phyloP scores from a whole-genome alignment of 2,797 vertebrate genomes.

The Lates japonicus region DNA sequence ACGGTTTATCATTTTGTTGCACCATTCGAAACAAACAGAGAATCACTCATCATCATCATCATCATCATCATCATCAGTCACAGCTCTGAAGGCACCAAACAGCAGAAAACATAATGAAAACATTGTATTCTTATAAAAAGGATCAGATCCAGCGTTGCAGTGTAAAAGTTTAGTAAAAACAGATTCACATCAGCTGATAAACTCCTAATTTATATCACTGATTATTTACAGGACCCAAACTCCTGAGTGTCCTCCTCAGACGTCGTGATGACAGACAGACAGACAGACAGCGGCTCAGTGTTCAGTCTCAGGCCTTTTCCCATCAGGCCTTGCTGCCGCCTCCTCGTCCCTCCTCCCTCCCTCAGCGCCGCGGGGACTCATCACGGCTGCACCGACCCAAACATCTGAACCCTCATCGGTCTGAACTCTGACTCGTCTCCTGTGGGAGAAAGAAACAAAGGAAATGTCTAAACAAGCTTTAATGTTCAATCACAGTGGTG shows the following conservation, averaged over 20 bases:
- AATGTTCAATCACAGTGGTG: too few species aligned
- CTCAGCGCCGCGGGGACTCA: constrained; percentile 20
- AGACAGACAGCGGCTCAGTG: not conserved
- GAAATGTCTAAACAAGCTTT: too few species aligned
- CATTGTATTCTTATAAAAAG: constrained; percentile 15
- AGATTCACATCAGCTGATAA: not conserved
- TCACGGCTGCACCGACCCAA: not conserved
- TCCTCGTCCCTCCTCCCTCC: not conserved
- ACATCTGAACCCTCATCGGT: not conserved
- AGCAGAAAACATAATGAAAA: constrained; percentile 2
- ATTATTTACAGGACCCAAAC: not conserved
- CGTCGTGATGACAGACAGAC: not conserved
- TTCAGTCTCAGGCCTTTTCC: not conserved
- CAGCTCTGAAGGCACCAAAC: not conserved
- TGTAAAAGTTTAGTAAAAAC: constrained; percentile 17
- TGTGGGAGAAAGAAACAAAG: constrained; percentile 22
- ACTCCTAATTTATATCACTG: not conserved
- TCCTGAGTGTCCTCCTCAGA: not conserved
- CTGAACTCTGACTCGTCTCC: constrained; percentile 27
- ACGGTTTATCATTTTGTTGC: not conserved
- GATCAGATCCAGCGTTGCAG: not conserved
- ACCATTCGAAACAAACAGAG: constrained; percentile 5
- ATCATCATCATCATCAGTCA: constrained; percentile 3
- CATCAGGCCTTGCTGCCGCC: not conserved
- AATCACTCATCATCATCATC: not conserved